phyloP scores from a whole-genome alignment of 2,888 invertebrate genomes.

The Bombylius discolor region DNA sequence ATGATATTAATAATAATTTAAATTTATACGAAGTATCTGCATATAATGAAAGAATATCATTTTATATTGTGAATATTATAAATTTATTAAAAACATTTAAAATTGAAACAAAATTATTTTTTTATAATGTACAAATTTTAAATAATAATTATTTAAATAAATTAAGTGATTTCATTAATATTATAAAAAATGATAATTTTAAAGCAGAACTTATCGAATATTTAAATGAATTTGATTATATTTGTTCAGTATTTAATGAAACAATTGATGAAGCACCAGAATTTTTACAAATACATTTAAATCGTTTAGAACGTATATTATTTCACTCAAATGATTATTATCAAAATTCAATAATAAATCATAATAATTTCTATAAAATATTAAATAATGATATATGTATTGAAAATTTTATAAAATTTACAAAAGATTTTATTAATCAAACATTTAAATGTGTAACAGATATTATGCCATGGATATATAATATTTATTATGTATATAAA shows the following conservation, averaged over 20 bases:
- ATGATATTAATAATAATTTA: too few relatives aligned
- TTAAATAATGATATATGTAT: background rate
- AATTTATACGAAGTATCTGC: too few relatives aligned
- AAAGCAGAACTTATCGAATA: constrained; percentile 22
- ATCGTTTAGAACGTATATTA: background rate
- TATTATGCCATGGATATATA: background rate
- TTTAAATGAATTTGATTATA: constrained; percentile 30
- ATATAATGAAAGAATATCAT: too few relatives aligned
- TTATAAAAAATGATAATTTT: too few relatives aligned
- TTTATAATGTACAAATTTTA: too few relatives aligned
- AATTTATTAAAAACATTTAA: too few relatives aligned
- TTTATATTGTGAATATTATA: too few relatives aligned
- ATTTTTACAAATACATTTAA: constrained; percentile 21
- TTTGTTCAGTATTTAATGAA: constrained; percentile 24
- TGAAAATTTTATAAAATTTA: background rate
- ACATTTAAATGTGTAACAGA: background rate
- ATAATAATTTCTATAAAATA: too few relatives aligned
- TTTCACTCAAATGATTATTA: background rate
- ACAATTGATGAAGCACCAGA: constrained; percentile 27
- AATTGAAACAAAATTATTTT: too few relatives aligned
- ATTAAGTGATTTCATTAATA: too few relatives aligned
- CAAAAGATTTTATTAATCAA: background rate
- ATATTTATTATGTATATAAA: background rate
- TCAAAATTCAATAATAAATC: background rate
- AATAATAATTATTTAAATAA: too few relatives aligned